Conservation (phyloP, 30 jellyfish, hydroid and myxozoan species). For the Sanderia malayensis region DNA sequence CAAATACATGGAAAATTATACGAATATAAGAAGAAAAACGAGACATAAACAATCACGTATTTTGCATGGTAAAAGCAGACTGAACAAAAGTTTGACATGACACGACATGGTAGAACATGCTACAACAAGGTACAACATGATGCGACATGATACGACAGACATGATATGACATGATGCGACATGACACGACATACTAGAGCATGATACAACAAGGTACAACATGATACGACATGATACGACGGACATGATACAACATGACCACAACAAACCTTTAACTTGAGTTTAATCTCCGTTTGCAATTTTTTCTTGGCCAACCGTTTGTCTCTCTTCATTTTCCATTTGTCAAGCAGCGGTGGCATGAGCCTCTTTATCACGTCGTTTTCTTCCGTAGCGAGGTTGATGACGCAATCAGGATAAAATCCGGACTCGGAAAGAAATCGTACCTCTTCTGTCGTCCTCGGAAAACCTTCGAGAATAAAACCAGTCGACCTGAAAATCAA, state of each 20-base stretch:
- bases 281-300: constrained; percentile 38
- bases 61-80: too few relatives aligned
- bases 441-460: constrained; percentile 92
- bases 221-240: too few relatives aligned
- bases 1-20: neutral
- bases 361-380: constrained; percentile 67
- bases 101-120: too few relatives aligned
- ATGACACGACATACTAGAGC: too few relatives aligned
- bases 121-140: too few relatives aligned
- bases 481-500: constrained; percentile 77
- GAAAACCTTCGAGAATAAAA: constrained; percentile 92
- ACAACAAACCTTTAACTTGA: constrained; percentile 75
- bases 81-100: too few relatives aligned
- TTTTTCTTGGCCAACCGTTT: constrained; percentile 59
- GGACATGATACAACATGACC: too few relatives aligned
- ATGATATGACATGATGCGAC: too few relatives aligned
- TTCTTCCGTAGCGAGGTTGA: constrained; percentile 69
- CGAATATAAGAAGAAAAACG: too few relatives aligned
- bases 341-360: constrained; percentile 73
- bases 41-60: too few relatives aligned
- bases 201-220: too few relatives aligned
- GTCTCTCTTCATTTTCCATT: constrained; percentile 76
- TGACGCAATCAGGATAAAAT: constrained; percentile 77
- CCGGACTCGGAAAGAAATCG: constrained; percentile 79
- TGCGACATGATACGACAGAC: too few relatives aligned